A percentile compares a stretch with the other conserved stretches of the same genome.
phyloP scores from a whole-genome alignment of 1,140 invertebrate species.

The Homarus americanus region DNA sequence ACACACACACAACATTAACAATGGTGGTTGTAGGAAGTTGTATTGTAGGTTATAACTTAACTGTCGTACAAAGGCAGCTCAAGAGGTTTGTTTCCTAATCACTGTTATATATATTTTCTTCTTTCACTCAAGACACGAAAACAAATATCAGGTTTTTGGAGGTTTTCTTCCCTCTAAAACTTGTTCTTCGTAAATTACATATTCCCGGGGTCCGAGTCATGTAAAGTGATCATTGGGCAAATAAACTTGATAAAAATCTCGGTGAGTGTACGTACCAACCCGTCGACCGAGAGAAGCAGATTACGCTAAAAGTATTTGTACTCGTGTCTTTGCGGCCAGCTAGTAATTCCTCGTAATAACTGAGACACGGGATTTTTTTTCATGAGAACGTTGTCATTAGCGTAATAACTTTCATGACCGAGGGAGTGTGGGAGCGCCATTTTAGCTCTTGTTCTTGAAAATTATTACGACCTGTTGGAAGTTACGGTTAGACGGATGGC shows the following conservation, averaged over 20 bases:
- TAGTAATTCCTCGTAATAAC: neutral
- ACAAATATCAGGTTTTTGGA: neutral
- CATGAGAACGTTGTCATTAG: neutral
- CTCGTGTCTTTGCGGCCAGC: neutral
- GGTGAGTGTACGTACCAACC: neutral
- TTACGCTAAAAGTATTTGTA: neutral
- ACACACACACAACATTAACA: no score
- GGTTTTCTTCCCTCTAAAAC: neutral
- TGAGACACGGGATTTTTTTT: neutral
- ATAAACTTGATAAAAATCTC: neutral
- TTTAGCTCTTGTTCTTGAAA: neutral
- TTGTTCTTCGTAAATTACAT: neutral
- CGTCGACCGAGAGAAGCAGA: neutral
- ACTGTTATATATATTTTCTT: no score
- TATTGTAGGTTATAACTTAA: no score
- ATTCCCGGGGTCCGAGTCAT: conserved; percentile 9
- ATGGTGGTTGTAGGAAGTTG: no score
- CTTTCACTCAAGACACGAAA: no score
- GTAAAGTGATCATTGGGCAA: neutral
- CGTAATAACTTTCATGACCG: neutral
- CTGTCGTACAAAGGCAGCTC: no score
- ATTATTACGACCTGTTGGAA: neutral
- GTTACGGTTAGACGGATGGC: neutral
- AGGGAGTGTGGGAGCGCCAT: neutral
- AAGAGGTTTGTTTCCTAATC: no score